Conservation (phyloP, 2,113 vertebrate genomes). For the Gracilinanus agilis region DNA sequence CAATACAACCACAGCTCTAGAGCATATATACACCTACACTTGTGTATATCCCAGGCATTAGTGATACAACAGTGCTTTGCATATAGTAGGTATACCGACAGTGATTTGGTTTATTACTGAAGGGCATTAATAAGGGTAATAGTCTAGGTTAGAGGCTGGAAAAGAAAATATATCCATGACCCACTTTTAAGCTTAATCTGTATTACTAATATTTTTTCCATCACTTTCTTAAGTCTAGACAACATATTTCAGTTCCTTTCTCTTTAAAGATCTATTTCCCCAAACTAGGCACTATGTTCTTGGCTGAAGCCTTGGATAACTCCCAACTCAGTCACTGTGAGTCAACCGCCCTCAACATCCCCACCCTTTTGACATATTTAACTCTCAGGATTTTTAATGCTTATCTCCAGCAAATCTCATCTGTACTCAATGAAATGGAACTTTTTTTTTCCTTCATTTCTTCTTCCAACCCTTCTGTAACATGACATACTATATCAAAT, state of each 20-base stretch:
- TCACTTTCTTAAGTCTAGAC: too few relatives aligned
- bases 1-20: background rate
- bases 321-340: background rate
- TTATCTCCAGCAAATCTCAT: background rate
- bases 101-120: background rate
- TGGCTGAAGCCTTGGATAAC: background rate
- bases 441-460: background rate
- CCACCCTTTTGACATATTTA: background rate
- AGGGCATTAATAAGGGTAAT: background rate
- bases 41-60: too few relatives aligned
- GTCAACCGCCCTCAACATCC: background rate
- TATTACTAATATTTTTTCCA: too few relatives aligned
- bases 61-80: background rate
- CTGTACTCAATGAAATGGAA: background rate
- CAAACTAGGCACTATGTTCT: background rate
- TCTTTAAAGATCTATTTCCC: background rate
- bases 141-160: background rate
- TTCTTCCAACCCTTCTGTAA: background rate
- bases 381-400: background rate
- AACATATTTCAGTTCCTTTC: background rate
- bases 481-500: background rate
- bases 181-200: too few relatives aligned
- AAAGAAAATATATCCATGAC: too few relatives aligned
- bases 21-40: background rate
- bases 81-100: background rate